These are phyloP conservation scores for Triplophysa tibetana DNA, from an alignment of 2,113 vertebrate species.

Conservation along the genomic window DNA sequence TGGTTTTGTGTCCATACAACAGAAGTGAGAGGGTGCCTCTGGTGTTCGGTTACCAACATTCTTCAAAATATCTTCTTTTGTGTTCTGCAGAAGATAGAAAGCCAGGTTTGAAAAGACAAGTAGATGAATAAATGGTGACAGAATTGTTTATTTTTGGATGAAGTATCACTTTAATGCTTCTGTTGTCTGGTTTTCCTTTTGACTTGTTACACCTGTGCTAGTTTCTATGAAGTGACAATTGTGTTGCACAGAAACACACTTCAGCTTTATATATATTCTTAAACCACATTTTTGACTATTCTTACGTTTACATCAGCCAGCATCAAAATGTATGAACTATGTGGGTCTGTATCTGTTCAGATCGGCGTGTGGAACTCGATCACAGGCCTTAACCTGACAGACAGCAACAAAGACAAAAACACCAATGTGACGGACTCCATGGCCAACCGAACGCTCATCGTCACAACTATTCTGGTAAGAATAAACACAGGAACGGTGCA, in stretches of 20 bases:
- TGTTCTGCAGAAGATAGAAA: no score
- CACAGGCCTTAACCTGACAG: slow-evolving; percentile 93
- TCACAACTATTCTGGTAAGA: slow-evolving; percentile 96
- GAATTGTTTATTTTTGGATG: no score
- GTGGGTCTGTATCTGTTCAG: slow-evolving; percentile 63
- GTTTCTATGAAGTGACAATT: no score
- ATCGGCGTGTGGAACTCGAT: slow-evolving; percentile 97
- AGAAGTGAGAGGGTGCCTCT: no score
- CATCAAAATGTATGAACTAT: background rate
- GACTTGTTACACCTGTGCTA: background rate
- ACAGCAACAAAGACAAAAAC: slow-evolving; percentile 82
- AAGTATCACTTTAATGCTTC: no score
- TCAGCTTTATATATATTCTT: no score
- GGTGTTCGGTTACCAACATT: no score
- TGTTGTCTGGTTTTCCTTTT: background rate
- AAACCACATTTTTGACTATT: background rate
- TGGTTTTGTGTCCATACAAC: no score
- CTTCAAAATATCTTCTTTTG: no score
- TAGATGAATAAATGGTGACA: no score
- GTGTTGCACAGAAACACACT: no score
- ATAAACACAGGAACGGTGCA: background rate
- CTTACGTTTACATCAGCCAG: background rate
- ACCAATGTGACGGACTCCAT: slow-evolving; percentile 89
- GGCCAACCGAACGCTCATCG: slow-evolving; percentile 91
- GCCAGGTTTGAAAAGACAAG: no score